Base-by-base conservation (phyloP, 2,888 invertebrate genomes). In the Dendrolimus pini region DNA sequence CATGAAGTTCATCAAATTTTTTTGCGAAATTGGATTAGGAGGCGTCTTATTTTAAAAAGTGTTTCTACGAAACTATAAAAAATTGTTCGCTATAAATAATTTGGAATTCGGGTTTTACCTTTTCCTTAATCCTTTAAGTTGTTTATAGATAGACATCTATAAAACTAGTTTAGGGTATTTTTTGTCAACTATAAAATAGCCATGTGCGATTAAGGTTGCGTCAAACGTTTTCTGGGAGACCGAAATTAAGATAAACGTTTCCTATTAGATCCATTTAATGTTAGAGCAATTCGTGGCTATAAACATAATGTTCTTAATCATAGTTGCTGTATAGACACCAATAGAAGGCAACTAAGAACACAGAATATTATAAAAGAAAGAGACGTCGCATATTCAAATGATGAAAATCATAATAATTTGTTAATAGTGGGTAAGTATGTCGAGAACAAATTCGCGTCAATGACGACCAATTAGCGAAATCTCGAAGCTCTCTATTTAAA, bases 251-350 rank as follows among this genome's bases (percentile, higher is more conserved):
- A 82, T 90, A 89, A 90, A 88, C 85, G 85, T 74, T 80, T 72
- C 77, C 82, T 75, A 88, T 90, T 88, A 89, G 74, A 80, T 79
- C 81, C 80, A 82, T 85, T 89, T 86, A 86, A 87, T 82, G 77
- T 74, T 78, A 71, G 74, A 83, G 77, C 82, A 68, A 85, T 87
- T 84, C 81, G 71, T 76, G 78, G 63, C 82, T 79, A 88, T 89
- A 89, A 89, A 89, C 83, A 81, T 89, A 89, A 89, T 89, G 80
- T 75, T 74, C 80, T 83, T 86, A 88, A 89, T 87, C 80, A 80
- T 78, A 73, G 72, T 68, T 64, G 64, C 73, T 69, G 71, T 75
- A 78, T 79, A 78, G 78, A 69, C 71, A 67, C 70, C 68, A 72
- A 72, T 75, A 74, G 78, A 77, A 73, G 66, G 68, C 71, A 62